Base-by-base conservation (phyloP, 2,113 vertebrate species). In the Heloderma charlesbogerti region DNA sequence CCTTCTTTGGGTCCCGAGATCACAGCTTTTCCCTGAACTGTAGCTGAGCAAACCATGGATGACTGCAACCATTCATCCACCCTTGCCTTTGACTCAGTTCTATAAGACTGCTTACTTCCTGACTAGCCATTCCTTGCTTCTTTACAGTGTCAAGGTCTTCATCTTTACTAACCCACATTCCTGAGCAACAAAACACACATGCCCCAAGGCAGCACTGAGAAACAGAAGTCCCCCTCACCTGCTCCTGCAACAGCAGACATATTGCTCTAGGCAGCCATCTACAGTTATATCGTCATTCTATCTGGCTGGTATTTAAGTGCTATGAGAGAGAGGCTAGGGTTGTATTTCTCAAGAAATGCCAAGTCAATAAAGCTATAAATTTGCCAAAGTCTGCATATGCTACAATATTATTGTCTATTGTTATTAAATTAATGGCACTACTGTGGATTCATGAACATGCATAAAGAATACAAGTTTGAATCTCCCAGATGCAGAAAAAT, bases 221-320 rank as follows among this genome's bases (percentile, higher is more conserved):
- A 75, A 75, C 7, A 78, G 40, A 9, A 77, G 18, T 29, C 9
- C 22, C 40, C 25, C 9, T 37, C 75, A 45, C 18, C 40, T 1
- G 7, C 31, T 40, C 34, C 54, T 83, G 18, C 57, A 60, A 37
- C 16, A n/a, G 18, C 25, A 81, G 27, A 81, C 31, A 3, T 37
- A n/a, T 34, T 54, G 45, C 27, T 13, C 43, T 34, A 80, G 12
- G 48, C n/a, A n/a, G n/a, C n/a, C n/a, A n/a, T n/a, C n/a, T n/a
- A n/a, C n/a, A n/a, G n/a, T n/a, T n/a, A n/a, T n/a, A n/a, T n/a
- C n/a, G n/a, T n/a, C n/a, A n/a, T n/a, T n/a, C n/a, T n/a, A n/a
- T n/a, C n/a, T n/a, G n/a, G n/a, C 12, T 86, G 12, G n/a, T 37
- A 8, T 0, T 15, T 9, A 66, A 34, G 45, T 0, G 0, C 9